Percentiles rank a stretch among this genome's conserved stretches.
Evolutionary conservation across 1,140 invertebrate genomes (phyloP).

Genomic region (Hormaphis cornu): DNA sequence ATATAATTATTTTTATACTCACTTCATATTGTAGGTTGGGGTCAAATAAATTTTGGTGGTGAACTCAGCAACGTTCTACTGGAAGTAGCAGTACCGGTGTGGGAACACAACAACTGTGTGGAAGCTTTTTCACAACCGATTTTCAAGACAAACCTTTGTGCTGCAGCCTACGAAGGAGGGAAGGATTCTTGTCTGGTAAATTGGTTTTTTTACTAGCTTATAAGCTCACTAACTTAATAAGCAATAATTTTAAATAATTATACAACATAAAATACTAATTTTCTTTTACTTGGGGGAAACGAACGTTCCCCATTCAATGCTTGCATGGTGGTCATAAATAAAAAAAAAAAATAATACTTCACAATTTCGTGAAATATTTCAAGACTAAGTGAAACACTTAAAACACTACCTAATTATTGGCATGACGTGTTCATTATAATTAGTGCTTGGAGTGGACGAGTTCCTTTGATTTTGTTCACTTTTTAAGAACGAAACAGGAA

Average conservation of each 20-base stretch:
- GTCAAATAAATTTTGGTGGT: conserved; percentile 53
- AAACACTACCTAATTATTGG: too few relatives aligned
- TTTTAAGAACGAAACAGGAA: too few relatives aligned
- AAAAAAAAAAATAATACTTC: too few relatives aligned
- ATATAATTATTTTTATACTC: too few relatives aligned
- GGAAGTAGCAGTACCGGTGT: conserved; percentile 70
- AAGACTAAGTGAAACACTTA: too few relatives aligned
- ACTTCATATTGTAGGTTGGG: conserved; percentile 52
- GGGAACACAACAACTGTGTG: conserved; percentile 60
- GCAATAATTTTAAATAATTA: neutral
- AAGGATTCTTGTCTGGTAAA: conserved; percentile 69
- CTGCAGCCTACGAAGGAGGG: conserved; percentile 58
- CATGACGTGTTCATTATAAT: too few relatives aligned
- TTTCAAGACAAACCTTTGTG: conserved; percentile 58
- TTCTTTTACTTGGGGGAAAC: neutral
- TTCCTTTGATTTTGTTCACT: too few relatives aligned
- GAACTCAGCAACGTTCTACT: conserved; percentile 58
- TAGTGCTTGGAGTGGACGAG: too few relatives aligned
- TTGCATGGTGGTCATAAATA: too few relatives aligned
- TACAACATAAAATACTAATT: neutral
- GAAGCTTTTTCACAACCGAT: conserved; percentile 53
- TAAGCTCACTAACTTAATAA: neutral
- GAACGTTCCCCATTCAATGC: too few relatives aligned
- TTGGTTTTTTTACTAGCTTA: neutral
- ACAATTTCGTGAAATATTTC: too few relatives aligned